phyloP scores from a whole-genome alignment of 2,888 invertebrate species.

The Drepana falcataria region DNA sequence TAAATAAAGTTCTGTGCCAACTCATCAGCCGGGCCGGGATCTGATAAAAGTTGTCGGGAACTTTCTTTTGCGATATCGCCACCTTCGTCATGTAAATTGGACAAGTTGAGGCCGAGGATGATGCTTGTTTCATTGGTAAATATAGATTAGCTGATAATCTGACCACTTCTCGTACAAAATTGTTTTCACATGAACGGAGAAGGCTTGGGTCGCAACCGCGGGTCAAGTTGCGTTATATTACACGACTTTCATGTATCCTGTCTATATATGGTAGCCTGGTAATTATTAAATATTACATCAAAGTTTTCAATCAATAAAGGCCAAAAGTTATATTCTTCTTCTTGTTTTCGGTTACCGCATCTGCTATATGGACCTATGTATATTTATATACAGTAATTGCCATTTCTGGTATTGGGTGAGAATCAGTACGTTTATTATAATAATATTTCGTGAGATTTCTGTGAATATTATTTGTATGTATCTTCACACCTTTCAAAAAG shows the following conservation, averaged over 20 bases:
- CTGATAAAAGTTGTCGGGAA: conserved; percentile 72
- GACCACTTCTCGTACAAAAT: conserved; percentile 48
- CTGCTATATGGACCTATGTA: too few species aligned
- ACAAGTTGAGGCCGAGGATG: conserved; percentile 63
- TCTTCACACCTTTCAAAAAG: too few species aligned
- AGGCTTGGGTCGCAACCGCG: conserved; percentile 17
- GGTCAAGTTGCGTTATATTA: conserved; percentile 11
- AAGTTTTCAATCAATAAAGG: too few species aligned
- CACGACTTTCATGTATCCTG: neutral
- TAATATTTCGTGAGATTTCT: too few species aligned
- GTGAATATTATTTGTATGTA: too few species aligned
- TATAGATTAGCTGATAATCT: conserved; percentile 67
- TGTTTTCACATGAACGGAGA: conserved; percentile 41
- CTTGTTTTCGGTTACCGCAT: too few species aligned
- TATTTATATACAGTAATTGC: too few species aligned
- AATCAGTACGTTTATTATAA: too few species aligned
- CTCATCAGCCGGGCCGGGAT: conserved; percentile 71
- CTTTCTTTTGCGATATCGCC: conserved; percentile 75
- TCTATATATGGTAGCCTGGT: too few species aligned
- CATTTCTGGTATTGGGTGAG: too few species aligned
- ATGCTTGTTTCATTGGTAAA: conserved; percentile 67
- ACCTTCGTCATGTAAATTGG: conserved; percentile 76
- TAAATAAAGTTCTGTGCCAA: conserved; percentile 72
- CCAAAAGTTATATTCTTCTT: too few species aligned
- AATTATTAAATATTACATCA: too few species aligned